Evolutionary conservation across 2,888 invertebrate genomes (phyloP), one percentile per base, ranked within the genome.

Genomic region (Patella pellucida): DNA sequence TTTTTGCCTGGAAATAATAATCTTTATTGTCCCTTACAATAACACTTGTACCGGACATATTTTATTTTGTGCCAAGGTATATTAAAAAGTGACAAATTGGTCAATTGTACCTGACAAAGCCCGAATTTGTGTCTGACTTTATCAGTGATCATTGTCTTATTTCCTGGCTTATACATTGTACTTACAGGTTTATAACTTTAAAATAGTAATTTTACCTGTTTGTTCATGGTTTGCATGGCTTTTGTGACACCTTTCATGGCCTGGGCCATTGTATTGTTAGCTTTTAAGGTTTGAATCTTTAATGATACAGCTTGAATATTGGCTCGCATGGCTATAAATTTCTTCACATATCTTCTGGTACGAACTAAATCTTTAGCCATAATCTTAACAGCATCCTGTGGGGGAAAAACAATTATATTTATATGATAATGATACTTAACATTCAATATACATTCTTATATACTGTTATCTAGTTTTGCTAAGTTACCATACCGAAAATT

Each of bases 351-450:
- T 52, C 92, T 94, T 78, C 99, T 93, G 1, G 99, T 99, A 83
- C 99, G 93, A 9, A 99, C 99, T 83, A 99, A 92, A 92, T 99
- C 99, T 91, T 97, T 97, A 0, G 99, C 99, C 99, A 99, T 99
- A 84, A 99, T 98, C 93, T 98, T 99, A 0, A 99, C 99, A 16
- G 99, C 97, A 92, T 99, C 99, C 97, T 97, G 89, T 7, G 7
- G 9, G 9, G 62, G 81, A 83, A 71, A 82, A 89, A 87, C 74
- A 75, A 69, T 50, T 14, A 52, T 41, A 16, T 62, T 5, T 62
- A 62, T 19, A 62, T 56, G 1, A 5, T 41, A 41, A 41, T 41
- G 9, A 41, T 41, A 41, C 7, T 41, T 41, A 41, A 41, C 41
- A 9, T 41, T 7, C 9, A 7, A 41, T 41, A 41, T 9, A 9